Evolutionary conservation across 2,113 vertebrate genomes (phyloP), one percentile per base, ranked within the genome.

Genomic region (Cochlearius cochlearius): DNA sequence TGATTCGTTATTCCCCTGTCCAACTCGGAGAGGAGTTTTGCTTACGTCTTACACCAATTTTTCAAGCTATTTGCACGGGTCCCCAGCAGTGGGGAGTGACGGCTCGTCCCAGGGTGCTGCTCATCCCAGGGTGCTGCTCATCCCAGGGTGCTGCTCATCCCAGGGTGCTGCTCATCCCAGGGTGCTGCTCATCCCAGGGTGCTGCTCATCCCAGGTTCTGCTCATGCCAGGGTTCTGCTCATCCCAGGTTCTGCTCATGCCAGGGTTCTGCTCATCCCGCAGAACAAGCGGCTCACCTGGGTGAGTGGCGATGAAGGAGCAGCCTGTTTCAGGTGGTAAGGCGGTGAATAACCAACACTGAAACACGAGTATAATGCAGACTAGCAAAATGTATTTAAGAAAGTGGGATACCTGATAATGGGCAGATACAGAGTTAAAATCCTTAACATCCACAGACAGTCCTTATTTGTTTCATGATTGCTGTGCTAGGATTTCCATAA

Each of bases 311-410:
- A 4, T 4, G 21, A 7, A 34, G 68, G 39, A 60, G 25, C n/a
- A 20, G 49, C 23, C 6, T 17, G 27, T 6, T 52, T 16, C 52
- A 6, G 39, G 36, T 38, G 34, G 19, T 20, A 43, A 64, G 78
- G 59, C 30, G 1, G 1, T 1, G 38, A 30, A 4, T 9, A 34
- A 34, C 17, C 30, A 12, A 59, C 50, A 1, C 32, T 2, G 26
- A 15, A 32, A 0, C 60, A 30, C 0, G 0, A 21, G 4, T 1
- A 10, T 0, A 12, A 11, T 2, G 23, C 41, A 49, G 73, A 47
- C 29, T 4, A 17, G 5, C 19, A 4, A 15, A 32, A 36, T 10
- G 0, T 5, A 17, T 27, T 60, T 11, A 39, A 41, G 14, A 15
- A 64, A 34, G 7, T 2, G 26, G n/a, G 43, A 34, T 29, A 7